These are phyloP conservation scores for Pristionchus mayeri DNA, from an alignment of 2,888 invertebrate species.

Conservation along the genomic window DNA sequence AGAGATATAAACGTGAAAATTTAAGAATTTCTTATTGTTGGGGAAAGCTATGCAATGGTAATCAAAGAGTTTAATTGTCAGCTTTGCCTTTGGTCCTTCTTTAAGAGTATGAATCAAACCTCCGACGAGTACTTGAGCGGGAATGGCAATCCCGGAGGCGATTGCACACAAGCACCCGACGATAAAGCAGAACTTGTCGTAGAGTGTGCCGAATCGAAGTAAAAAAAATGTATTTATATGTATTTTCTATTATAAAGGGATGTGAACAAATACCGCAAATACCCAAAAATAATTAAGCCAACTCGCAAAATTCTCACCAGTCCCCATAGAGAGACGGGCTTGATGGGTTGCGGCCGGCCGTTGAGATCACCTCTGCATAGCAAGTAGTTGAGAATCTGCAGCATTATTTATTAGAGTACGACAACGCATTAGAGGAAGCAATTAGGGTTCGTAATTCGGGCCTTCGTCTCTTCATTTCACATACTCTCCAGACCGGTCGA, in stretches of 20 bases:
- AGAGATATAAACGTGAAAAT: too few relatives aligned
- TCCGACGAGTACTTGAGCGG: slow-evolving; percentile 63
- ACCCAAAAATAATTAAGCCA: too few relatives aligned
- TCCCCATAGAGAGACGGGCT: slow-evolving; percentile 61
- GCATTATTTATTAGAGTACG: neutral
- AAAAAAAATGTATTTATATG: slow-evolving; percentile 48
- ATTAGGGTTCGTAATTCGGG: too few relatives aligned
- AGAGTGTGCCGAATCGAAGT: slow-evolving; percentile 65
- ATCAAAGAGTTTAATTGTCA: too few relatives aligned
- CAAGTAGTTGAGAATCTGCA: slow-evolving; percentile 19
- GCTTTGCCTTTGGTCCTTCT: too few relatives aligned
- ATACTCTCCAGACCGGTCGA: too few relatives aligned
- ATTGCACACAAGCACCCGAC: slow-evolving; percentile 63
- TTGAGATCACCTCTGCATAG: slow-evolving; percentile 60
- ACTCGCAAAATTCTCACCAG: slow-evolving; percentile 63
- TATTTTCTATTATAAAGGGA: neutral
- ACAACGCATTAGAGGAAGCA: too few relatives aligned
- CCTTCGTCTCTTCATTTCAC: too few relatives aligned
- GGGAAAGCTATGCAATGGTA: too few relatives aligned
- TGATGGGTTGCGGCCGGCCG: slow-evolving; percentile 58
- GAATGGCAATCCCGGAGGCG: slow-evolving; percentile 64
- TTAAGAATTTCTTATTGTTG: too few relatives aligned
- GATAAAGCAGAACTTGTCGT: slow-evolving; percentile 61
- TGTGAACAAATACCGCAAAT: too few relatives aligned
- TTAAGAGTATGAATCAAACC: too few relatives aligned